phyloP scores from a whole-genome alignment of 2,797 vertebrate species.

The Tadarida brasiliensis region DNA sequence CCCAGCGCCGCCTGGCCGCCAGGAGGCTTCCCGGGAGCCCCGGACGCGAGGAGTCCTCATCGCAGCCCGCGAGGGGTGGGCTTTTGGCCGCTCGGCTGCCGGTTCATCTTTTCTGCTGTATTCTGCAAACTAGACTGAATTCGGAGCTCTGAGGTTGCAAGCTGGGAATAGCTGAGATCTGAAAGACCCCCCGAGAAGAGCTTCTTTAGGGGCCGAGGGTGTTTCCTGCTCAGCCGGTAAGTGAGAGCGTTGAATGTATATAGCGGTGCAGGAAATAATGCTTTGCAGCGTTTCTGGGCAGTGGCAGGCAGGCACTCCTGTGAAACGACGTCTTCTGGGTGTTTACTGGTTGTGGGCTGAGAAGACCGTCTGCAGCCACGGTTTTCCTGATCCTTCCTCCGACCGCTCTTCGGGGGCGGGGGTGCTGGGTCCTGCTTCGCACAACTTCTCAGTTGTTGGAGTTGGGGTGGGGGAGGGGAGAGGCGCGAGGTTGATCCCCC shows the following conservation, averaged over 20 bases:
- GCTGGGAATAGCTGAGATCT: background rate
- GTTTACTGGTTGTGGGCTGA: background rate
- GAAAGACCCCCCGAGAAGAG: conserved; percentile 30
- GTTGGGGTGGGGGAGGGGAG: conserved; percentile 60
- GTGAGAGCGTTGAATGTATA: conserved; percentile 63
- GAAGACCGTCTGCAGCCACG: background rate
- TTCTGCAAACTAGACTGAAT: conserved; percentile 65
- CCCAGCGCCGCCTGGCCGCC: conserved; percentile 78
- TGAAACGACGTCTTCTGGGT: background rate
- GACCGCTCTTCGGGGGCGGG: background rate
- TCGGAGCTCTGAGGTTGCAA: conserved; percentile 58
- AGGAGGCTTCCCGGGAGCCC: conserved; percentile 84
- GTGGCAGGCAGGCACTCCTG: background rate
- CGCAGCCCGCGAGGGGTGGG: conserved; percentile 70
- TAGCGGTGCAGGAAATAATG: background rate
- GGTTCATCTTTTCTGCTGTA: conserved; percentile 24
- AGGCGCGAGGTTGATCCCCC: background rate
- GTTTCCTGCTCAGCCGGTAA: conserved; percentile 79
- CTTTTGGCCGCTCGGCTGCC: conserved; percentile 68
- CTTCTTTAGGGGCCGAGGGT: conserved; percentile 5
- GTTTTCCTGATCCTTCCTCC: background rate
- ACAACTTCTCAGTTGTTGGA: conserved; percentile 22
- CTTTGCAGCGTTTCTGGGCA: background rate
- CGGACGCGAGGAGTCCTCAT: conserved; percentile 73
- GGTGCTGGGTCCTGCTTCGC: background rate